phyloP scores from a whole-genome alignment of 2,888 invertebrate species.

The Drosophila kuntzei region DNA sequence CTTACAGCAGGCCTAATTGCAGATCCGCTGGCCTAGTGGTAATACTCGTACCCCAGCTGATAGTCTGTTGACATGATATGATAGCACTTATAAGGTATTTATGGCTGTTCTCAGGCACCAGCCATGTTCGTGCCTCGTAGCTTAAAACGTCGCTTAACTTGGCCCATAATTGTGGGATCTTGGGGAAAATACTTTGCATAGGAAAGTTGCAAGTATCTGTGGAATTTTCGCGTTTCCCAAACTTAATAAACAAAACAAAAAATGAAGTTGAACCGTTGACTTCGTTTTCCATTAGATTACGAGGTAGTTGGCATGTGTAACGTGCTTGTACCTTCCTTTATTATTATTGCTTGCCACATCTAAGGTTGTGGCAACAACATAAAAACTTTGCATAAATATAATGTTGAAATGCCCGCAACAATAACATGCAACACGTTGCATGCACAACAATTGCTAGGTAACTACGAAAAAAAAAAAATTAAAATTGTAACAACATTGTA shows the following conservation, averaged over 20 bases:
- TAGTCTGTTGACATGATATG: slow-evolving; percentile 44
- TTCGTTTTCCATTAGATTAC: slow-evolving; percentile 25
- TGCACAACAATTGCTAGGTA: slow-evolving; percentile 57
- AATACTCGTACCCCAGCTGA: slow-evolving; percentile 4
- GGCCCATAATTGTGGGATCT: slow-evolving; percentile 62
- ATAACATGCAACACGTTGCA: slow-evolving; percentile 77
- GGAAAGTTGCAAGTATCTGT: slow-evolving; percentile 55
- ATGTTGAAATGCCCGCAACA: slow-evolving; percentile 55
- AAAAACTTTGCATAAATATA: slow-evolving; percentile 74
- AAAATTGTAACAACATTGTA: slow-evolving; percentile 70
- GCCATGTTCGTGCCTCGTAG: slow-evolving; percentile 25
- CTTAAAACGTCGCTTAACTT: slow-evolving; percentile 47
- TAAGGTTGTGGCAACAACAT: slow-evolving; percentile 47
- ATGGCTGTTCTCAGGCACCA: slow-evolving; percentile 28
- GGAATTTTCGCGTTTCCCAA: slow-evolving; percentile 67
- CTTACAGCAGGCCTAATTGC: slow-evolving; percentile 56
- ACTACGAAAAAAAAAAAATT: slow-evolving; percentile 49
- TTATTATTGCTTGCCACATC: slow-evolving; percentile 71
- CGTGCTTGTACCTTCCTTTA: slow-evolving; percentile 8
- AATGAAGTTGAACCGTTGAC: slow-evolving; percentile 53
- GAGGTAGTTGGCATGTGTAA: slow-evolving; percentile 13
- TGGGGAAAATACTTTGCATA: slow-evolving; percentile 47
- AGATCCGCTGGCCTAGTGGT: slow-evolving; percentile 68
- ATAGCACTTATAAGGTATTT: slow-evolving; percentile 22
- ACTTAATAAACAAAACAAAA: slow-evolving; percentile 11